phyloP scores from a whole-genome alignment of 1,140 invertebrate species.

The Drosophila bipectinata region DNA sequence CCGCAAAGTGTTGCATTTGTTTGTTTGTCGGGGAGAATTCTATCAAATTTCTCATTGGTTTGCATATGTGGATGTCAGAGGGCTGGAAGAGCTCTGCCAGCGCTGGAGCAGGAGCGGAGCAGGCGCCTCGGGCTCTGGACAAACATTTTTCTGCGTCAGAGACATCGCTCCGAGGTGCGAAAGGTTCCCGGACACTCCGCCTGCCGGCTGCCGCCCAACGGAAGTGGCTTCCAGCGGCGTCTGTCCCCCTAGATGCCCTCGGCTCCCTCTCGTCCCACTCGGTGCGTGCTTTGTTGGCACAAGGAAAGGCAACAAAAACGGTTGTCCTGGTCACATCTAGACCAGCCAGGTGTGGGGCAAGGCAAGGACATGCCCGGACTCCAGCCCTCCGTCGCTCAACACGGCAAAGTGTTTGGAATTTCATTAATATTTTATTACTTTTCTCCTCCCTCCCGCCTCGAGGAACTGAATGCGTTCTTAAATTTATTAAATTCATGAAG shows the following conservation, averaged over 20 bases:
- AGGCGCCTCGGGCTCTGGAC: neutral
- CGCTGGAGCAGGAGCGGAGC: neutral
- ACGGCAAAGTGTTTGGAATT: constrained; percentile 81
- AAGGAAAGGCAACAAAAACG: constrained; percentile 58
- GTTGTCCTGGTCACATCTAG: constrained; percentile 33
- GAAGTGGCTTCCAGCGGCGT: constrained; percentile 64
- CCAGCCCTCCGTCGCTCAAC: constrained; percentile 40
- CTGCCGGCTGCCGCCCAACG: constrained; percentile 33
- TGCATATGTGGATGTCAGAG: constrained; percentile 33
- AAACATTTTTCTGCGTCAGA: constrained; percentile 16
- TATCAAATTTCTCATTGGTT: constrained; percentile 59
- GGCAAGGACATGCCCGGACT: constrained; percentile 21
- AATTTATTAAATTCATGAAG: constrained; percentile 71
- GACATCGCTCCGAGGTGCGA: constrained; percentile 59
- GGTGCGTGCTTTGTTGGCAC: constrained; percentile 75
- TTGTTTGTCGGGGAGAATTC: constrained; percentile 48
- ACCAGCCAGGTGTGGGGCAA: neutral
- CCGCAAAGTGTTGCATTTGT: constrained; percentile 68
- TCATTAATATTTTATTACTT: constrained; percentile 84
- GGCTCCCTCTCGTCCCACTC: neutral
- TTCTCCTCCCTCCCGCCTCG: constrained; percentile 35
- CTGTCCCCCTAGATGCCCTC: constrained; percentile 1
- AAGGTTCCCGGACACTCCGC: constrained; percentile 33
- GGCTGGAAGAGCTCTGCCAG: neutral
- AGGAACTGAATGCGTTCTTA: constrained; percentile 51